phyloP scores from a whole-genome alignment of 2,888 invertebrate species.

The Caenorhabditis imperialis region DNA sequence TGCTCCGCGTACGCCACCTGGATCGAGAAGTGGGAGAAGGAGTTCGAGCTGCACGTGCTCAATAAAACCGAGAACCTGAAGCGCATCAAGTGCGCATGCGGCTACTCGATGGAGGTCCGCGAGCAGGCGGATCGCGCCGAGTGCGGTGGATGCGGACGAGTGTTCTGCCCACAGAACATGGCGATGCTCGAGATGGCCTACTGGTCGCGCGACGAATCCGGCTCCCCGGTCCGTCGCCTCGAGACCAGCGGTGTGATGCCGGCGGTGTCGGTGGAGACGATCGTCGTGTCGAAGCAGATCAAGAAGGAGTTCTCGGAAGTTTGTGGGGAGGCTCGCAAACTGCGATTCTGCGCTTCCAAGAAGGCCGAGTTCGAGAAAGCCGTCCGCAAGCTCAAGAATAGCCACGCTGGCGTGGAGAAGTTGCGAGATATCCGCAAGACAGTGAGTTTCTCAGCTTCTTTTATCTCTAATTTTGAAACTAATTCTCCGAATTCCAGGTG shows the following conservation, averaged over 20 bases:
- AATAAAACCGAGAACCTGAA: constrained; percentile 36
- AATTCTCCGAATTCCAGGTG: constrained; percentile 38
- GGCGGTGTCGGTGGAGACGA: constrained; percentile 28
- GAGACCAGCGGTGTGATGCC: constrained; percentile 16
- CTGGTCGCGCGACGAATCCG: constrained; percentile 36
- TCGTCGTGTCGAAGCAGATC: constrained; percentile 45
- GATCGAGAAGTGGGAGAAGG: constrained; percentile 60
- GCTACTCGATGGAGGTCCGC: constrained; percentile 38
- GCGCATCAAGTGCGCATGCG: constrained; percentile 43
- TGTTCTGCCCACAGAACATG: constrained; percentile 55
- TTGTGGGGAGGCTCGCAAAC: constrained; percentile 48
- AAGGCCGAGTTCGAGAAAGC: constrained; percentile 50
- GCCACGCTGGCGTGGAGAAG: constrained; percentile 42
- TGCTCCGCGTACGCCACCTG: constrained; percentile 59
- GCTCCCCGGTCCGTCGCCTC: constrained; percentile 14
- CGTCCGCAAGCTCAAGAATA: constrained; percentile 46
- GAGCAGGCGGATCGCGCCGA: constrained; percentile 37
- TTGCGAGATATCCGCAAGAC: constrained; percentile 45
- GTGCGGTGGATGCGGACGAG: constrained; percentile 54
- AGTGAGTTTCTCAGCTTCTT: no score
- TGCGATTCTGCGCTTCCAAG: constrained; percentile 31
- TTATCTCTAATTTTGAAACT: no score
- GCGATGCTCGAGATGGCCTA: constrained; percentile 40
- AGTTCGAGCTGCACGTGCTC: constrained; percentile 51
- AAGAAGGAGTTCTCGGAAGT: constrained; percentile 51